Evolutionary conservation across 2,888 invertebrate species (phyloP), one percentile per base, ranked within the genome.

Genomic region (Spilarctia lutea): DNA sequence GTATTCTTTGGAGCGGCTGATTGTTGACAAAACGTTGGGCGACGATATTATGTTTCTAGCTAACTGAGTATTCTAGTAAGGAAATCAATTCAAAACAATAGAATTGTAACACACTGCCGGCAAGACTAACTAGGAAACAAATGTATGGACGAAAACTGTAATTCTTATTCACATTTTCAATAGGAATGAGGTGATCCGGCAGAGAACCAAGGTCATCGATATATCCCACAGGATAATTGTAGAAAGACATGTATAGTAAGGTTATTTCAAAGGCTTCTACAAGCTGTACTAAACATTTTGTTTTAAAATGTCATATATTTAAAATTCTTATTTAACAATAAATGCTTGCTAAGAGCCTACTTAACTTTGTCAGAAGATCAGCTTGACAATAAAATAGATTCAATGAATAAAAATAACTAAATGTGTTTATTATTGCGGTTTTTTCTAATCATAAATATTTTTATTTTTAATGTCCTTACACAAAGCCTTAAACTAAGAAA

Each of bases 1-100:
- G 85, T 88, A 91, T 91, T 91, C 91, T 68, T 76, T 76, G 78
- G 86, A 88, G 77, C 75, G 77, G 79, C 74, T 79, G 80, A 80
- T 86, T 90, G 90, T 91, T 91, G 91, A 90, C 87, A 89, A 89
- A 91, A 88, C 87, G 86, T 88, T 84, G 75, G 84, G 81, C 79
- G 82, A 81, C 80, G 82, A 81, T 78, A 74, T 75, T 70, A 48
- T 45, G 76, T 75, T 81, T 82, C 77, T 67, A 79, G 77, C 76
- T 77, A 80, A 81, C 79, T 68, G 78, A 75, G 77, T 74, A 80
- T 84, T 76, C 81, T 52, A 71, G 80, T 75, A 79, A 81, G 82
- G 80, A 79, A 85, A 81, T 79, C 77, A 78, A 77, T 80, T 75
- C 75, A 80, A 73, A 83, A 84, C 80, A 78, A 66, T 77, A 35